Base-by-base conservation (phyloP, 2,888 invertebrate species). In the Dyspetes luteomarginatus region DNA sequence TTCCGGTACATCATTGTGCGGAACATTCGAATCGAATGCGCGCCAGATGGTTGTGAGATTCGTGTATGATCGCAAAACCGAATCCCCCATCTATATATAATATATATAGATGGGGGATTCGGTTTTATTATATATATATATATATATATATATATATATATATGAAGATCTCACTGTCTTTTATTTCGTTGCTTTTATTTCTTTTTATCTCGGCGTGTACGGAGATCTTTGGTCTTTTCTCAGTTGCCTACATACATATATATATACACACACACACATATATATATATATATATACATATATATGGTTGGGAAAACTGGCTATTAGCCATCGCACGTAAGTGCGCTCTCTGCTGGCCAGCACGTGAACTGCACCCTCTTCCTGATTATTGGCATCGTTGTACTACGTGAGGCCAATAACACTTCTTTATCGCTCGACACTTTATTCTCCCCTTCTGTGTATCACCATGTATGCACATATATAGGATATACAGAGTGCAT, bases 41-140 rank as follows among this genome's bases (percentile, higher is more conserved):
- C 72, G 81, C 82, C 81, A 82, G 82, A 82, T 82, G 82, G 68
- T 60, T 30, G 43, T 43, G 41, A 79, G 30, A 45, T 67, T 76
- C 67, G 67, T 45, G 55, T 45, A 67, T 62, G 43, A 72, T 72
- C 76, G 55, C 55, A 36, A 62, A 52, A 41, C 60, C 71, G 67
- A 69, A 79, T 74, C 41, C 43, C 41, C n/a, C n/a, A n/a, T n/a
- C n/a, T n/a, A n/a, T n/a, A n/a, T n/a, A n/a, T n/a, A n/a, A n/a
- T n/a, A n/a, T n/a, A n/a, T n/a, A n/a, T n/a, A n/a, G n/a, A n/a
- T n/a, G n/a, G n/a, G n/a, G n/a, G n/a, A n/a, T n/a, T n/a, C n/a
- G n/a, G n/a, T n/a, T n/a, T n/a, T n/a, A n/a, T n/a, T n/a, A n/a
- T n/a, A n/a, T n/a, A n/a, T n/a, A n/a, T n/a, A n/a, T n/a, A n/a